These are phyloP conservation scores for Cotesia typhae DNA, from an alignment of 1,140 invertebrate genomes.

Conservation along the genomic window DNA sequence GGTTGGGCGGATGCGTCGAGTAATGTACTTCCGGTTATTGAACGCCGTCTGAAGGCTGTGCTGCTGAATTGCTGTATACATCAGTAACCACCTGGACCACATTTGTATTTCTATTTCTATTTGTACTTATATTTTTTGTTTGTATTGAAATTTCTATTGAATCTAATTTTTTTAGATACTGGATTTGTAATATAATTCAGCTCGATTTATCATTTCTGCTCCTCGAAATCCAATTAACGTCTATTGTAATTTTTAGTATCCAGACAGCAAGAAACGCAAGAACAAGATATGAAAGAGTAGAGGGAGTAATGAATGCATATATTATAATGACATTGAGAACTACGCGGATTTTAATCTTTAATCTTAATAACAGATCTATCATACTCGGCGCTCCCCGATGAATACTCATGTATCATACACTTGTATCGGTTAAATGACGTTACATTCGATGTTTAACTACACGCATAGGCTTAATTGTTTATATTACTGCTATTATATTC, in stretches of 20 bases:
- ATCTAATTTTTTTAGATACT: too few relatives aligned
- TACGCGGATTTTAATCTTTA: constrained; percentile 57
- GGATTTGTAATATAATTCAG: too few relatives aligned
- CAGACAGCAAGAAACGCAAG: too few relatives aligned
- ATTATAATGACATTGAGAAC: background rate
- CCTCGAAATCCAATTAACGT: too few relatives aligned
- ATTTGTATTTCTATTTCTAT: background rate
- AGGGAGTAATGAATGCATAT: background rate
- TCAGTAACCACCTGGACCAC: constrained; percentile 41
- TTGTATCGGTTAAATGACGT: constrained; percentile 38
- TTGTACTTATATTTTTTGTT: background rate
- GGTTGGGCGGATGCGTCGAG: constrained; percentile 59
- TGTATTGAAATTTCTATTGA: too few relatives aligned
- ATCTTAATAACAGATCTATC: constrained; percentile 52
- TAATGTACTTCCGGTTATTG: constrained; percentile 61
- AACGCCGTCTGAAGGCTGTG: constrained; percentile 54
- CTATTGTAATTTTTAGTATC: too few relatives aligned
- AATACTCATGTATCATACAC: too few relatives aligned
- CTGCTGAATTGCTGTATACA: constrained; percentile 39
- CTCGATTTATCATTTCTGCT: too few relatives aligned
- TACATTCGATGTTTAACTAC: constrained; percentile 39
- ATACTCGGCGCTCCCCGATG: constrained; percentile 35
- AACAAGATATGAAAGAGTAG: background rate
- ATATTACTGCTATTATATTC: constrained; percentile 53
- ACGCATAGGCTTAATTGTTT: constrained; percentile 53